These are phyloP conservation scores for Paraplagusia blochii DNA, from an alignment of 2,113 vertebrate genomes.

Conservation along the genomic window DNA sequence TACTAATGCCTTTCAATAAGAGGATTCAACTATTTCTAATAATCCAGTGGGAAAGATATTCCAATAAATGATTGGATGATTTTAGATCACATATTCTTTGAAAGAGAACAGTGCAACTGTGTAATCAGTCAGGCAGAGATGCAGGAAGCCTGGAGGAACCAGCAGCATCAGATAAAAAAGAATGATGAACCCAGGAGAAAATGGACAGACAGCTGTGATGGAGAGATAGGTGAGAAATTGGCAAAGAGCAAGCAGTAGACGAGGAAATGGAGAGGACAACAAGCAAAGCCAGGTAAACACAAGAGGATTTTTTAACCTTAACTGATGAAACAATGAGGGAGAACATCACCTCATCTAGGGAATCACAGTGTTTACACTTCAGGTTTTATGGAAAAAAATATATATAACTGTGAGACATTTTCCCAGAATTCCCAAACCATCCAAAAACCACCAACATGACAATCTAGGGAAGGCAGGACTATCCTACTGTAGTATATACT, in stretches of 20 bases:
- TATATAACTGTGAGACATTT: no score
- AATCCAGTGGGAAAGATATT: constrained; percentile 13
- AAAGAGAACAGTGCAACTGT: constrained; percentile 39
- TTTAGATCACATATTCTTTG: constrained; percentile 35
- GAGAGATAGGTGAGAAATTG: constrained; percentile 49
- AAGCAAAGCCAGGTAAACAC: constrained; percentile 3
- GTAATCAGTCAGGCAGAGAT: constrained; percentile 53
- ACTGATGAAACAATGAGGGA: not conserved
- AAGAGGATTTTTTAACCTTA: not conserved
- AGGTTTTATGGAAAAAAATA: no score
- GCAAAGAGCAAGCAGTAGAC: constrained; percentile 44
- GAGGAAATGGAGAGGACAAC: constrained; percentile 24
- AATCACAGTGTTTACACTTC: no score
- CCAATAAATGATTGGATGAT: not conserved
- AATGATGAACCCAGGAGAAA: constrained; percentile 60
- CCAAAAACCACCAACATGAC: no score
- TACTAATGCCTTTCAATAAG: not conserved
- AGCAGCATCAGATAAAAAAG: constrained; percentile 53
- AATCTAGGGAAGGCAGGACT: no score
- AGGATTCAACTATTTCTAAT: not conserved
- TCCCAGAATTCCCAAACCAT: no score
- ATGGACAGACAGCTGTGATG: constrained; percentile 57
- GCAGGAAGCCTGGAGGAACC: constrained; percentile 58
- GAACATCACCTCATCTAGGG: no score
- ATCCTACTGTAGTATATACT: no score